A percentile compares a stretch with the other conserved stretches of the same genome.
Evolutionary conservation across 2,113 vertebrate genomes (phyloP).

Genomic region (Oncorhynchus nerka): DNA sequence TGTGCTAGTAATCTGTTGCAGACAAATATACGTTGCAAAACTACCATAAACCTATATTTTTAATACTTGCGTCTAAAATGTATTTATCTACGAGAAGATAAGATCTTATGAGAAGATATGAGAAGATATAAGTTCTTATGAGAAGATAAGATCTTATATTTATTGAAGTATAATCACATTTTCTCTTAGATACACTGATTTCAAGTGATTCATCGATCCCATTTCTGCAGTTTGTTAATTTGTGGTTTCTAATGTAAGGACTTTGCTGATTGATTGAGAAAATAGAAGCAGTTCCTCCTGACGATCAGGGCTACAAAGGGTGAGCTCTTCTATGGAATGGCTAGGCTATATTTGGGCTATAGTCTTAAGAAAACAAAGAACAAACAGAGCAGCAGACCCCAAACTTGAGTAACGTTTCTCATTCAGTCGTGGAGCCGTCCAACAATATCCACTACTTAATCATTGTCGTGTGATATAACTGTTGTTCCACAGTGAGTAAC

Average conservation of each 20-base stretch:
- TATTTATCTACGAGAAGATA: not conserved
- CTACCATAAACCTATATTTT: not conserved
- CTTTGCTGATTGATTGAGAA: not conserved
- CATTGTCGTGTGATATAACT: constrained; percentile 20
- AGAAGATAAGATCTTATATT: not conserved
- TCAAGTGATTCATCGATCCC: not conserved
- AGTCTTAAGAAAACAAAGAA: constrained; percentile 12
- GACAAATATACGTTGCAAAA: not conserved
- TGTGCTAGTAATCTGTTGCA: not conserved
- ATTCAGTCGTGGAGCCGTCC: constrained; percentile 12
- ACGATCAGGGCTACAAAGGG: not conserved
- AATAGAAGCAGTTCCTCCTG: constrained; percentile 4
- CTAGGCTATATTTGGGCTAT: not conserved
- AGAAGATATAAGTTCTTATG: not conserved
- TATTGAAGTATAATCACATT: not conserved
- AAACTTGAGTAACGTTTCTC: constrained; percentile 25
- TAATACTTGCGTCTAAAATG: not conserved
- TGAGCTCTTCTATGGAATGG: no score
- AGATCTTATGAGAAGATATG: no score
- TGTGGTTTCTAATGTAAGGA: not conserved
- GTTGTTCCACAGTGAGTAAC: constrained; percentile 8
- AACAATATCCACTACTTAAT: constrained; percentile 19
- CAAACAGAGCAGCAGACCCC: not conserved
- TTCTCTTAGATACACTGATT: not conserved
- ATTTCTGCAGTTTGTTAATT: not conserved